Percentiles rank a stretch among this genome's conserved stretches.
Evolutionary conservation across 2,888 invertebrate species (phyloP).

Genomic region (Ecliptopera silaceata): DNA sequence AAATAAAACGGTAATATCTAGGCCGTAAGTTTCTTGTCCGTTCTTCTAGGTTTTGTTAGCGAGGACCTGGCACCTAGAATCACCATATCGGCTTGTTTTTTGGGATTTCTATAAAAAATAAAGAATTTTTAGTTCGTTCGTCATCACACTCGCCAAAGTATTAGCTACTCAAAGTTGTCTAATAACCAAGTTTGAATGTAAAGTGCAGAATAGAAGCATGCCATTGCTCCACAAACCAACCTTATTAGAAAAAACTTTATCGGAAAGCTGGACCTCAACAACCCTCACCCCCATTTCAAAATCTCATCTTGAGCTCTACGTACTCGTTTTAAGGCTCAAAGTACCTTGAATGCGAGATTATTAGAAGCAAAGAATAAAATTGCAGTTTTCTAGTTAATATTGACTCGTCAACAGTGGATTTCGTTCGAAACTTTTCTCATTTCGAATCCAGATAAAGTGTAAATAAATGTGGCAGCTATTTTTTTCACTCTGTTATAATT

Average conservation of each 20-base stretch:
- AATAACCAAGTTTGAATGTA: conserved; percentile 16
- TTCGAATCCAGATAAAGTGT: conserved; percentile 67
- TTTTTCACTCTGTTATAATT: conserved; percentile 10
- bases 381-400: conserved; percentile 73
- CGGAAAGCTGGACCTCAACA: conserved; percentile 53
- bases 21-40: too few relatives aligned
- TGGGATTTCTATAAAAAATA: too few relatives aligned
- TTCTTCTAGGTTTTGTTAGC: too few relatives aligned
- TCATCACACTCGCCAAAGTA: background rate
- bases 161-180: conserved; percentile 16
- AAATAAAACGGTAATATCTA: too few relatives aligned
- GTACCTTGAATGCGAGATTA: conserved; percentile 8
- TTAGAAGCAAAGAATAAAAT: conserved; percentile 37
- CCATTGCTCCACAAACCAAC: conserved; percentile 42
- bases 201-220: conserved; percentile 44
- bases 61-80: too few relatives aligned
- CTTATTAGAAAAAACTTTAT: conserved; percentile 78
- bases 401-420: conserved; percentile 77
- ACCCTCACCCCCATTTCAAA: conserved; percentile 20
- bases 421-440: conserved; percentile 80
- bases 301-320: conserved; percentile 4
- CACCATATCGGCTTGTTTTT: too few relatives aligned
- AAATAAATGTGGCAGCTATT: conserved; percentile 30
- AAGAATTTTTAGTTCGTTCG: too few relatives aligned
- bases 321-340: conserved; percentile 10